These are phyloP conservation scores for Lepidurus arcticus DNA, from an alignment of 1,140 invertebrate genomes.

Conservation along the genomic window DNA sequence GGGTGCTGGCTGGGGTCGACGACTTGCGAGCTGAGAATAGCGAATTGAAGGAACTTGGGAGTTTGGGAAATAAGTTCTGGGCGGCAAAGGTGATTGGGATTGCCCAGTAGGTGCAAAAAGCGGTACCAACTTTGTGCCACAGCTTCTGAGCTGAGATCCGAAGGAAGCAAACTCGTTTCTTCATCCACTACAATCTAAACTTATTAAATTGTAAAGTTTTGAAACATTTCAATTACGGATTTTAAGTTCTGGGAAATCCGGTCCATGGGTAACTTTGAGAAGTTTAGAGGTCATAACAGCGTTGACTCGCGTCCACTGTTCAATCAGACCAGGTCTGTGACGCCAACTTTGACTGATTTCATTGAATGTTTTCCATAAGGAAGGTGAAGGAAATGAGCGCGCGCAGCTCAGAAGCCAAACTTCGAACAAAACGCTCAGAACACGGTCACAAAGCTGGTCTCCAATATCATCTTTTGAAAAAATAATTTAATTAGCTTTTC, in stretches of 20 bases:
- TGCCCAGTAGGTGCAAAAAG: constrained; percentile 84
- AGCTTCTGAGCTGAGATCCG: constrained; percentile 77
- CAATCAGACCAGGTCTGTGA: constrained; percentile 81
- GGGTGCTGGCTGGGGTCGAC: constrained; percentile 86
- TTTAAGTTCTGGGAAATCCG: constrained; percentile 76
- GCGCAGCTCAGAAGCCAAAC: constrained; percentile 90
- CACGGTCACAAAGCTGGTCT: constrained; percentile 88
- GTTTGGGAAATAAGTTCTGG: constrained; percentile 80
- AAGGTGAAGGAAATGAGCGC: constrained; percentile 83
- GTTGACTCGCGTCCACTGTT: constrained; percentile 93
- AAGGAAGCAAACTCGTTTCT: constrained; percentile 69
- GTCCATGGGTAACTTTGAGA: constrained; percentile 81
- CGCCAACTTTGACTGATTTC: constrained; percentile 89
- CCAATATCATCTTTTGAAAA: constrained; percentile 71
- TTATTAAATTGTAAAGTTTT: constrained; percentile 28
- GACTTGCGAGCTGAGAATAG: constrained; percentile 48
- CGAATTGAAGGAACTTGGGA: constrained; percentile 64
- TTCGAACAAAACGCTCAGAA: constrained; percentile 88
- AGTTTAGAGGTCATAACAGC: constrained; percentile 76
- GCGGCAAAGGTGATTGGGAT: constrained; percentile 85
- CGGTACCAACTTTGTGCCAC: constrained; percentile 92
- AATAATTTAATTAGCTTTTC: background rate
- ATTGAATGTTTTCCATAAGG: constrained; percentile 90
- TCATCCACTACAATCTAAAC: constrained; percentile 63
- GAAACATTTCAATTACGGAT: constrained; percentile 53